A percentile compares a stretch with the other conserved stretches of the same genome.
These are phyloP conservation scores for Melinaea menophilus DNA, from an alignment of 2,888 invertebrate genomes.

Conservation along the genomic window DNA sequence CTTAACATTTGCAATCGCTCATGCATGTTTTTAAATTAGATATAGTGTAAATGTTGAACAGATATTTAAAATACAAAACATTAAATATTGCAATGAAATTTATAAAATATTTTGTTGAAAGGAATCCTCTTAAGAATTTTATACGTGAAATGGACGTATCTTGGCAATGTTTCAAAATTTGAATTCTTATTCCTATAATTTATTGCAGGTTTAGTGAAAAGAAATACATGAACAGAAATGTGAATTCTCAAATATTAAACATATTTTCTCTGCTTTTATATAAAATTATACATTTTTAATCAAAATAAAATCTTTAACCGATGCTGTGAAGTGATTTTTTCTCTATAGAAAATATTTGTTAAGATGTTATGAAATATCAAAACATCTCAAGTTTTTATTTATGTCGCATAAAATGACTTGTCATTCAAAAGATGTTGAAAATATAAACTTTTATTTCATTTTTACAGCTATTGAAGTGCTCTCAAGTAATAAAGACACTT, in stretches of 20 bases:
- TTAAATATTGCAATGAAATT: background rate
- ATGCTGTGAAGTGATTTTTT: background rate
- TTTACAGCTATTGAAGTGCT: slow-evolving; percentile 8
- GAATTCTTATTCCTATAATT: slow-evolving; percentile 3
- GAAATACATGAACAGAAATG: background rate
- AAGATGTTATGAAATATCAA: background rate
- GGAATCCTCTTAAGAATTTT: slow-evolving; percentile 3
- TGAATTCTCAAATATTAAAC: background rate
- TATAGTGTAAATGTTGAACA: background rate
- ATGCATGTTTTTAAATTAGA: too few relatives aligned
- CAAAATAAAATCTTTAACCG: background rate
- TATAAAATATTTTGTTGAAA: slow-evolving; percentile 3
- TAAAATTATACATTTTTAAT: background rate
- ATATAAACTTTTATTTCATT: slow-evolving; percentile 8
- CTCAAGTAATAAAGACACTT: slow-evolving; percentile 10
- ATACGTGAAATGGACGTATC: slow-evolving; percentile 4
- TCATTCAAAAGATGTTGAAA: slow-evolving; percentile 5
- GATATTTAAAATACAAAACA: background rate
- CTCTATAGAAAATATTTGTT: background rate
- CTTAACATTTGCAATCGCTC: too few relatives aligned
- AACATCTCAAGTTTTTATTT: background rate
- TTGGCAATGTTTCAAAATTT: slow-evolving; percentile 8
- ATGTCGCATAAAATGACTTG: slow-evolving; percentile 2
- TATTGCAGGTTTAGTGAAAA: background rate
- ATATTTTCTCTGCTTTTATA: background rate